A percentile compares a stretch with the other conserved stretches of the same genome.
phyloP scores from a whole-genome alignment of 1,140 invertebrate species.

The Dreissena polymorpha region DNA sequence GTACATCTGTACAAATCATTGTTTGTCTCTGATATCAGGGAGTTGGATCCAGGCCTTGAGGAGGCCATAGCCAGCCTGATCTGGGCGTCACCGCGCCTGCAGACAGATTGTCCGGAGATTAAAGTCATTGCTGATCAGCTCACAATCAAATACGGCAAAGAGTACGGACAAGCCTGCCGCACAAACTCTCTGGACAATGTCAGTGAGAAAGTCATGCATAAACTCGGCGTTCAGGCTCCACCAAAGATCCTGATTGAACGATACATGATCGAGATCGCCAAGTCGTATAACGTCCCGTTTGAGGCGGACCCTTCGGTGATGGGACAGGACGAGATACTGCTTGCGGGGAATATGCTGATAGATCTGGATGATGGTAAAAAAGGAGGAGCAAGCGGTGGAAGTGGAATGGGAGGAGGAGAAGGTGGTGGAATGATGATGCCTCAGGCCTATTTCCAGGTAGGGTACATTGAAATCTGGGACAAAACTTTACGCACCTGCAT shows the following conservation, averaged over 20 bases:
- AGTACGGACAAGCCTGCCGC: constrained; percentile 85
- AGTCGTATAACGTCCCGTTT: constrained; percentile 83
- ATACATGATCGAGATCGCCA: constrained; percentile 92
- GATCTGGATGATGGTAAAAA: constrained; percentile 82
- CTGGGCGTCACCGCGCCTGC: constrained; percentile 94
- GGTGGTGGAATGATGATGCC: constrained; percentile 74
- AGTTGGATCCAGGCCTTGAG: constrained; percentile 90
- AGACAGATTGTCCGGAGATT: constrained; percentile 84
- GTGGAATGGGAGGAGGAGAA: constrained; percentile 79
- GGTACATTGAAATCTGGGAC: not conserved
- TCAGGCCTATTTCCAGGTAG: constrained; percentile 37
- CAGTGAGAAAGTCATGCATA: constrained; percentile 97
- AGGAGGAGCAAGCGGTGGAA: constrained; percentile 71
- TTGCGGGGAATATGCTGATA: constrained; percentile 88
- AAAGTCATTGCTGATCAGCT: constrained; percentile 96
- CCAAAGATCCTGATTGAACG: constrained; percentile 97
- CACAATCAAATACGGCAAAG: constrained; percentile 95
- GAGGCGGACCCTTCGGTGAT: constrained; percentile 83
- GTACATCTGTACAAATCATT: too few relatives aligned
- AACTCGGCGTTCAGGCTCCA: constrained; percentile 96
- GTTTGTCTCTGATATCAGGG: constrained; percentile 81
- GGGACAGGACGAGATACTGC: constrained; percentile 86
- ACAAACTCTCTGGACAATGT: constrained; percentile 85
- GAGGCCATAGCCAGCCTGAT: constrained; percentile 93
- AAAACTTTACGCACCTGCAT: constrained; percentile 33